phyloP scores from a whole-genome alignment of 1,140 invertebrate species.

The Pogonomyrmex barbatus region DNA sequence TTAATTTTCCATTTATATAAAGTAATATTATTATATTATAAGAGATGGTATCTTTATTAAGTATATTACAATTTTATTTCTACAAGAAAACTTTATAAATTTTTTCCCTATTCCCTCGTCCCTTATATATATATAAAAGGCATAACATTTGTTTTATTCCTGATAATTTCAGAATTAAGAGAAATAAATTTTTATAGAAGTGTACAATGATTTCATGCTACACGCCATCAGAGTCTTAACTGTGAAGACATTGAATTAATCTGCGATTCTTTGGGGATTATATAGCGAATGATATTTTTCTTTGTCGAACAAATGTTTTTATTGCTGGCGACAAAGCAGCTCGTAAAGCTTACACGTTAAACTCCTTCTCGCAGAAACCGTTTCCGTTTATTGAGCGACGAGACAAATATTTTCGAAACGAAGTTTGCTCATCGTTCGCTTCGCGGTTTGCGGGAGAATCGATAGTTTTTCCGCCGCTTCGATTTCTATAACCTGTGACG shows the following conservation, averaged over 20 bases:
- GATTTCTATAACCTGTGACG: slow-evolving; percentile 53
- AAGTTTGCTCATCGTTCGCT: slow-evolving; percentile 53
- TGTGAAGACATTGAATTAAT: slow-evolving; percentile 30
- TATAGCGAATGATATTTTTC: slow-evolving; percentile 27
- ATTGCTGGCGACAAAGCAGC: slow-evolving; percentile 30
- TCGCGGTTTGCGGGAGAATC: slow-evolving; percentile 49
- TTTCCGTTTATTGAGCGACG: slow-evolving; percentile 55
- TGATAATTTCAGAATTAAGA: background rate
- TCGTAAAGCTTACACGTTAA: slow-evolving; percentile 43
- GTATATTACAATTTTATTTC: background rate
- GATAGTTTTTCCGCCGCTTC: slow-evolving; percentile 46
- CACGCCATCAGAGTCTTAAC: background rate
- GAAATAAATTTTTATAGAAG: background rate
- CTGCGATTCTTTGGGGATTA: slow-evolving; percentile 35
- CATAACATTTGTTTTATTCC: background rate
- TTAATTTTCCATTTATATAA: background rate
- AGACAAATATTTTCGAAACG: slow-evolving; percentile 58
- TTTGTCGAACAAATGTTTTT: slow-evolving; percentile 16
- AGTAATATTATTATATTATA: background rate
- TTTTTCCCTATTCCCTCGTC: background rate
- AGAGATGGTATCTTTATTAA: background rate
- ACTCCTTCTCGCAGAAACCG: slow-evolving; percentile 25
- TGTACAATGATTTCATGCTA: background rate
- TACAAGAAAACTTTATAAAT: background rate
- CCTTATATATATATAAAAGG: background rate